phyloP scores from a whole-genome alignment of 2,113 vertebrate genomes.

The Odobenus rosmarus region DNA sequence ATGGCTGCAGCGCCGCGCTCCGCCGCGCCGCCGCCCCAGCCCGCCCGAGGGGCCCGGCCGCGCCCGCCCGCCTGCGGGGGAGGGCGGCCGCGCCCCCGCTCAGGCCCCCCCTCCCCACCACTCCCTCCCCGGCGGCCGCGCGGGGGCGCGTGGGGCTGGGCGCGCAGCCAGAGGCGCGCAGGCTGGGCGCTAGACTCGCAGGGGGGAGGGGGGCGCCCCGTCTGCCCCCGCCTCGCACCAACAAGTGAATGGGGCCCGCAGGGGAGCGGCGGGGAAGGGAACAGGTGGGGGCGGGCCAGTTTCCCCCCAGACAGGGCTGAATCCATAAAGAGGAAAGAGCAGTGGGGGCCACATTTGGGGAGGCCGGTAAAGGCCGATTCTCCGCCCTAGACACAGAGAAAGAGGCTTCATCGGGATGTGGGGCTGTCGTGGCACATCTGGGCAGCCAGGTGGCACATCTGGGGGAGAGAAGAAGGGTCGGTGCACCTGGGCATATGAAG shows the following conservation, averaged over 20 bases:
- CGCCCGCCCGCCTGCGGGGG: slow-evolving; percentile 78
- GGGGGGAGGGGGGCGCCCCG: slow-evolving; percentile 53
- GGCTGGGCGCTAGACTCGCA: slow-evolving; percentile 73
- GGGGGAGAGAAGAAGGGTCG: background rate
- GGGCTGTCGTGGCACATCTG: background rate
- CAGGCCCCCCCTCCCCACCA: slow-evolving; percentile 70
- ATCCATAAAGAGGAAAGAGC: slow-evolving; percentile 31
- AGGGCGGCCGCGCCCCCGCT: slow-evolving; percentile 76
- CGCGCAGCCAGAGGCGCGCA: slow-evolving; percentile 75
- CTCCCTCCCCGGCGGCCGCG: slow-evolving; percentile 80
- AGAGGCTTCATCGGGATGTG: background rate
- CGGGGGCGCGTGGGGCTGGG: slow-evolving; percentile 83
- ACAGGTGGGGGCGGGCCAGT: slow-evolving; percentile 76
- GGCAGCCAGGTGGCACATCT: slow-evolving; percentile 37
- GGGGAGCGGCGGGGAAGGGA: slow-evolving; percentile 42
- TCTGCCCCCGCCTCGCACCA: slow-evolving; percentile 46
- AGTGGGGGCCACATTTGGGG: slow-evolving; percentile 34
- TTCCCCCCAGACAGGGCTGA: background rate
- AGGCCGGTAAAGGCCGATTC: background rate
- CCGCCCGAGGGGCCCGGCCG: slow-evolving; percentile 77
- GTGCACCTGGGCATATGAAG: background rate
- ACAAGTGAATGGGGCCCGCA: slow-evolving; percentile 71
- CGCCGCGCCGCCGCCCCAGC: slow-evolving; percentile 79
- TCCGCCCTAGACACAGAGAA: slow-evolving; percentile 8
- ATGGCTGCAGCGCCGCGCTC: slow-evolving; percentile 81